These are phyloP conservation scores for Acromyrmex charruanus DNA, from an alignment of 1,140 invertebrate species.

Conservation along the genomic window DNA sequence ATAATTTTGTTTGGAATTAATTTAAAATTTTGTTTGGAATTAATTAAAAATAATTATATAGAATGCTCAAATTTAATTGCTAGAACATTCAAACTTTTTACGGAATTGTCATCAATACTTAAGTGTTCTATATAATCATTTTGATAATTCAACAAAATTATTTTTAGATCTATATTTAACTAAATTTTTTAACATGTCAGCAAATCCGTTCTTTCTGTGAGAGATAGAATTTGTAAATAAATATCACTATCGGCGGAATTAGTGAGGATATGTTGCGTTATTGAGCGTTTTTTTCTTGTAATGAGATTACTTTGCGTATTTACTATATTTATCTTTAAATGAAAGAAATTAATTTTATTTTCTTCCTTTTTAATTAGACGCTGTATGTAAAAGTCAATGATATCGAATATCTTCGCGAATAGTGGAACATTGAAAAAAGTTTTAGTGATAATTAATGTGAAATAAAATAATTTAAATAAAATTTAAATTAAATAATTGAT, in stretches of 20 bases:
- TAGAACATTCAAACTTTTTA: no score
- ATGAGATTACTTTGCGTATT: background rate
- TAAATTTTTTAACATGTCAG: no score
- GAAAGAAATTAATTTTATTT: background rate
- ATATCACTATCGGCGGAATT: background rate
- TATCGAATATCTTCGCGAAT: background rate
- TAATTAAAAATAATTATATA: no score
- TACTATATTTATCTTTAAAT: background rate
- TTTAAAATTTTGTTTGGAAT: no score
- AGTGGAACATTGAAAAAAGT: background rate
- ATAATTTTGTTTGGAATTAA: no score
- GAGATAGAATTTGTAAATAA: conserved; percentile 1
- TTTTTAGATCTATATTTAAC: no score
- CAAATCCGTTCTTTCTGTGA: background rate
- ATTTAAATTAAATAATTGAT: background rate
- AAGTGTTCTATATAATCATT: no score
- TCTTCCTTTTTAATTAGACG: background rate
- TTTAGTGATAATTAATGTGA: background rate
- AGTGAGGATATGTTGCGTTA: background rate
- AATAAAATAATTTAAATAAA: conserved; percentile 20
- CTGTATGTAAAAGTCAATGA: conserved; percentile 1
- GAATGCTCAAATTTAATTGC: no score
- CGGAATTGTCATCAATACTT: no score
- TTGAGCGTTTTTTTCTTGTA: background rate
- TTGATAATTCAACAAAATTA: no score